Evolutionary conservation across 2,113 vertebrate species (phyloP), one percentile per base, ranked within the genome.

Genomic region (Rhea pennata): DNA sequence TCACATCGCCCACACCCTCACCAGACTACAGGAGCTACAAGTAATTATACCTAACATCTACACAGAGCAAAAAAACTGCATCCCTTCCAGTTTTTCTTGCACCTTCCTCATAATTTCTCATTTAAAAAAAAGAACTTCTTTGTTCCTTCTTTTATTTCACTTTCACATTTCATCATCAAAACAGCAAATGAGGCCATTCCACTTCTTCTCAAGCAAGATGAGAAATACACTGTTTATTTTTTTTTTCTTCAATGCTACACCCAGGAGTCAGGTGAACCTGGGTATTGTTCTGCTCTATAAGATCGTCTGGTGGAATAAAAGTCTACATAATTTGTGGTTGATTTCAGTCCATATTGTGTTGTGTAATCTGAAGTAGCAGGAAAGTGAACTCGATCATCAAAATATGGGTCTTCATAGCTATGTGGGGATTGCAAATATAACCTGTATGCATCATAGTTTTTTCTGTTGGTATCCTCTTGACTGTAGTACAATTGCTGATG

Each of bases 201-300:
- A 95, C 96, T 96, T 96, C 97, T 97, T 94, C 97, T 95, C 84
- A 91, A 96, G 95, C 90, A 95, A 88, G 82, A 87, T 87, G 93
- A 97, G 95, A 97, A 97, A 92, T 84, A 98, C 76, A 73, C 95
- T 95, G 97, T 98, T 88, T 94, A 93, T 94, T 82, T 84, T 46
- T 73, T 73, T 94, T 87, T 33, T 80, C 95, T 83, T 79, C 81
- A 92, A 72, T 82, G 95, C 96, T 99, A 99, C 98, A 99, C 99
- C 99, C 99, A 99, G 39, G 99, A 99, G 97, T 99, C 99, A 1
- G 99, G 99, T 16, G 99, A 99, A 84, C 99, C 99, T 1, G 99
- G 99, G 97, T 99, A 99, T 97, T 99, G 99, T 97, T 99, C 99
- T 65, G 99, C 98, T 98, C 99, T 98, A 90, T 99, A 99, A 39